phyloP scores from a whole-genome alignment of 2,797 vertebrate species.

The Naso thynnoides region DNA sequence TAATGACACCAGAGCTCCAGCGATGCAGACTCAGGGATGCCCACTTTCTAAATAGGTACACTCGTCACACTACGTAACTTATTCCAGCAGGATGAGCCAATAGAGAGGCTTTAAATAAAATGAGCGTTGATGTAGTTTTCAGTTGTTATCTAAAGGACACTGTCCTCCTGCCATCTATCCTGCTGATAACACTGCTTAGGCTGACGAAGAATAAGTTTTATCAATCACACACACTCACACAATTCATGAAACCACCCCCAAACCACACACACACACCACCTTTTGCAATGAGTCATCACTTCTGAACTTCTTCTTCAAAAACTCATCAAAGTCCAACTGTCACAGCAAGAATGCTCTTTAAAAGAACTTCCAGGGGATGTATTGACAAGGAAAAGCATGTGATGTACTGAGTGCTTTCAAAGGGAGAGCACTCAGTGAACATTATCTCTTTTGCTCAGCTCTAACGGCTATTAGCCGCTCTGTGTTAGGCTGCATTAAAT shows the following conservation, averaged over 20 bases:
- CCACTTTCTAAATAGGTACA: constrained; percentile 26
- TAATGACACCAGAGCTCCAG: constrained; percentile 16
- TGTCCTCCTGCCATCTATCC: constrained; percentile 12
- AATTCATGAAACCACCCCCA: constrained; percentile 23
- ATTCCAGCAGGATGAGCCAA: constrained; percentile 1
- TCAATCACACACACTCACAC: constrained; percentile 35
- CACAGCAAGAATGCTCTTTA: constrained; percentile 58
- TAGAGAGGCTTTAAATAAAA: not conserved
- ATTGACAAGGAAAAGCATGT: constrained; percentile 49
- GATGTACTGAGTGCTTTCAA: constrained; percentile 66
- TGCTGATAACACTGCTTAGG: not conserved
- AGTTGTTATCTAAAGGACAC: constrained; percentile 40
- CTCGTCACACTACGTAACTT: constrained; percentile 5
- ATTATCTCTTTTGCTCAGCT: constrained; percentile 62
- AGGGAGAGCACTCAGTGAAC: constrained; percentile 70
- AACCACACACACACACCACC: constrained; percentile 13
- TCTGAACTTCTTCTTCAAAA: constrained; percentile 26
- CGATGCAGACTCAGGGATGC: constrained; percentile 12
- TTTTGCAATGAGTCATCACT: constrained; percentile 27
- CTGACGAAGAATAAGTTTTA: constrained; percentile 28
- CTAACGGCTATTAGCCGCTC: constrained; percentile 56
- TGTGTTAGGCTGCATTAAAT: constrained; percentile 65
- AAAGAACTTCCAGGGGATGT: constrained; percentile 39
- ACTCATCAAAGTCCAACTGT: constrained; percentile 35
- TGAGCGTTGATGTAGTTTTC: constrained; percentile 18